These are phyloP conservation scores for Panonychus citri DNA, from an alignment of 1,140 invertebrate genomes.

Conservation along the genomic window DNA sequence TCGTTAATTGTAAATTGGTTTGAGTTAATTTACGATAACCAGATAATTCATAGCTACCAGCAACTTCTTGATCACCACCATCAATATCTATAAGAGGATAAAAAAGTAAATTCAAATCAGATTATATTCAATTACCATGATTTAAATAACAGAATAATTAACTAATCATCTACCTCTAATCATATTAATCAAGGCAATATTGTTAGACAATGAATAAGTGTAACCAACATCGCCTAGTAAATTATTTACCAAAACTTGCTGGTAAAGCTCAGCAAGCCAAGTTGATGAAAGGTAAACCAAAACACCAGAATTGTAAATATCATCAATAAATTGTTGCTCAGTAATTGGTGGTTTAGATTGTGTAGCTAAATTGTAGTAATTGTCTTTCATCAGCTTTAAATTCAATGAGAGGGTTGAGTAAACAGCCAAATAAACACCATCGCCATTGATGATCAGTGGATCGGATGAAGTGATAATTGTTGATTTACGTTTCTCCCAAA, in stretches of 20 bases:
- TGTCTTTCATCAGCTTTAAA: conserved; percentile 45
- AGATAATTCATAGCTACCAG: conserved; percentile 46
- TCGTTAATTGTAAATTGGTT: not conserved
- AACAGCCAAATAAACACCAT: conserved; percentile 74
- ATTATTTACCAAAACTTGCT: conserved; percentile 50
- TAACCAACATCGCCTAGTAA: conserved; percentile 42
- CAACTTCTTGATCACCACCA: conserved; percentile 39
- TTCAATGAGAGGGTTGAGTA: conserved; percentile 59
- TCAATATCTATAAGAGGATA: conserved; percentile 40
- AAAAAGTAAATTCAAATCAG: no score
- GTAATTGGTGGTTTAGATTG: conserved; percentile 10
- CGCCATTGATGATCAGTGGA: conserved; percentile 63
- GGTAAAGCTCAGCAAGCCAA: conserved; percentile 73
- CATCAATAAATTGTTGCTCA: conserved; percentile 64
- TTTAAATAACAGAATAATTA: not conserved
- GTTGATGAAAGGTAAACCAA: conserved; percentile 68
- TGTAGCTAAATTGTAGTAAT: conserved; percentile 43
- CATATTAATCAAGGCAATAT: conserved; percentile 45
- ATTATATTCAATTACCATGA: no score
- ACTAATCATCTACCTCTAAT: conserved; percentile 25
- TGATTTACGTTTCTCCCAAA: conserved; percentile 14
- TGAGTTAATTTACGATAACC: conserved; percentile 34
- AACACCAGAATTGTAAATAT: conserved; percentile 67
- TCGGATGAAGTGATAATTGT: not conserved
- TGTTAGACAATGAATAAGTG: conserved; percentile 24